phyloP scores from a whole-genome alignment of 2,113 vertebrate species.

The Oryzias woworae region DNA sequence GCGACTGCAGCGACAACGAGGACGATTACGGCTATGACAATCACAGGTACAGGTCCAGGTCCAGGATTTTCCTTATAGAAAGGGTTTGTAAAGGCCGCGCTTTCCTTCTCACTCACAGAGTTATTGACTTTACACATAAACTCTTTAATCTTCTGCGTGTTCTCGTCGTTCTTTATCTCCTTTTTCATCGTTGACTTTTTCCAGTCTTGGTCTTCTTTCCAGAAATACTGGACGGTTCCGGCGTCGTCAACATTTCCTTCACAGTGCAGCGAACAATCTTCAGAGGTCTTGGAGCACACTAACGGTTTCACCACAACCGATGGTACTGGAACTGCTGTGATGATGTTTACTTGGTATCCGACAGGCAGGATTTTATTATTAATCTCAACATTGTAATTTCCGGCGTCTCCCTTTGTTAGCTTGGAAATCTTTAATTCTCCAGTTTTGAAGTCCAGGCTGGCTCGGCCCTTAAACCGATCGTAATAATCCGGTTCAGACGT shows the following conservation, averaged over 20 bases:
- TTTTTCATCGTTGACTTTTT: accelerated
- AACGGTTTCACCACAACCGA: background rate
- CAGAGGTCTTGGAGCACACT: background rate
- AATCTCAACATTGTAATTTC: background rate
- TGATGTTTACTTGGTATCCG: accelerated
- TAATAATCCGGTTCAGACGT: accelerated
- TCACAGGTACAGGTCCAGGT: too few species aligned
- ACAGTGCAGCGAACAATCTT: background rate
- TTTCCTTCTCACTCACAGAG: accelerated
- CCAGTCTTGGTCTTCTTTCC: accelerated
- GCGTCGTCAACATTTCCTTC: background rate
- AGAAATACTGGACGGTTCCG: background rate
- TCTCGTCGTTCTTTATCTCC: accelerated
- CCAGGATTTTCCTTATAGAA: background rate
- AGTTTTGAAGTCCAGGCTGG: accelerated
- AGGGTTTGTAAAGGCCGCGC: accelerated
- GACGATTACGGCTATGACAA: too few species aligned
- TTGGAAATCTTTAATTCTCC: accelerated
- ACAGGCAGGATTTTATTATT: background rate
- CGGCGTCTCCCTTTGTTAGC: accelerated
- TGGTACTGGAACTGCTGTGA: background rate
- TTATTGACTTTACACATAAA: constrained; percentile 7
- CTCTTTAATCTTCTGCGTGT: accelerated
- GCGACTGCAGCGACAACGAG: background rate
- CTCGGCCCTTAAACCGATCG: accelerated